Conservation (phyloP, 2,797 vertebrate species). For the Picus viridis region DNA sequence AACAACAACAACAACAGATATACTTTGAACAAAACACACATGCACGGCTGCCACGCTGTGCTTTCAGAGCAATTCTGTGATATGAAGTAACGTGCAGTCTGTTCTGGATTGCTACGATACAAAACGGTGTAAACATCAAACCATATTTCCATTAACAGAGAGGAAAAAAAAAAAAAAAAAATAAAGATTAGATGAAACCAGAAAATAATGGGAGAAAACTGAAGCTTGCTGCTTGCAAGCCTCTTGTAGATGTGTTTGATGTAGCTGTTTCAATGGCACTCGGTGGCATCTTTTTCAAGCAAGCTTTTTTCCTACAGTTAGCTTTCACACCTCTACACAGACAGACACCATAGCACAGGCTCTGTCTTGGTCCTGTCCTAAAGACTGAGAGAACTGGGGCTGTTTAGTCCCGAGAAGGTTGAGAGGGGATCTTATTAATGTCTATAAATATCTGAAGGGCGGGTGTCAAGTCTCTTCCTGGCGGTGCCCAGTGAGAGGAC, state of each 20-base stretch:
- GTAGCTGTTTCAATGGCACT: neutral
- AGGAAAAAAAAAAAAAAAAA: neutral
- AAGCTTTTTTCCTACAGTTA: neutral
- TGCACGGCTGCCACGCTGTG: neutral
- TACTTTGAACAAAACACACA: neutral
- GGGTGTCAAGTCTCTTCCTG: no score
- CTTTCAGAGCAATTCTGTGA: neutral
- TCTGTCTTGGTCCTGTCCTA: neutral
- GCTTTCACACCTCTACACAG: slow-evolving; percentile 5
- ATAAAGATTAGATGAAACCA: neutral
- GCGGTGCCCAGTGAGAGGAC: no score
- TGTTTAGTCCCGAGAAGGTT: no score
- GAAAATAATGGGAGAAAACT: neutral
- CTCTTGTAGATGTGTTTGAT: neutral
- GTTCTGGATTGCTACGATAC: neutral
- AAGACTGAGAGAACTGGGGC: no score
- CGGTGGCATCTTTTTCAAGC: neutral
- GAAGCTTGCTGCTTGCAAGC: neutral
- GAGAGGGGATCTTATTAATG: no score
- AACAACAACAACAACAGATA: neutral
- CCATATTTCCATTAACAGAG: neutral
- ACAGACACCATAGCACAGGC: neutral
- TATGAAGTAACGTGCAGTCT: neutral
- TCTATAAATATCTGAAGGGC: no score
- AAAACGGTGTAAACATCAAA: neutral